These are phyloP conservation scores for Microtus richardsoni DNA, from an alignment of 2,113 vertebrate genomes.

Conservation along the genomic window DNA sequence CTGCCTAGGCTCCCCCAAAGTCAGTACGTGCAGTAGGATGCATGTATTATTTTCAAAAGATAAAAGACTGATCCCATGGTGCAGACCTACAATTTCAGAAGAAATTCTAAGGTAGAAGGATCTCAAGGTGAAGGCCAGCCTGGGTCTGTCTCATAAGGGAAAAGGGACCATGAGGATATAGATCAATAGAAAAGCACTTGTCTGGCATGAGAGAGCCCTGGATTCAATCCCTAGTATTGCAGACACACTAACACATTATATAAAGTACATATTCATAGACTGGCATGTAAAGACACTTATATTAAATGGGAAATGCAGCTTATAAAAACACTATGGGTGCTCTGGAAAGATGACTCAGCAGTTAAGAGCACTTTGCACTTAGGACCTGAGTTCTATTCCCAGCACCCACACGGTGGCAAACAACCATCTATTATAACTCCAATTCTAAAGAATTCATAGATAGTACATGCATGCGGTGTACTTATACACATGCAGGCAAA, in stretches of 20 bases:
- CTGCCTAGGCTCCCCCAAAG: too few relatives aligned
- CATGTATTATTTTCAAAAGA: slow-evolving; percentile 45
- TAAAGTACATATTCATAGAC: background rate
- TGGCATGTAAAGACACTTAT: background rate
- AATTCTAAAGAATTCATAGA: too few relatives aligned
- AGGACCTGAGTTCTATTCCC: too few relatives aligned
- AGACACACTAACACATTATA: background rate
- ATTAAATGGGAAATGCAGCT: background rate
- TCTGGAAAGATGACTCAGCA: too few relatives aligned
- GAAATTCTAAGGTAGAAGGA: background rate
- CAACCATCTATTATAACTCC: too few relatives aligned
- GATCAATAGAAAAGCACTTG: background rate
- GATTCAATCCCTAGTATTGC: background rate
- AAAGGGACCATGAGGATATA: background rate
- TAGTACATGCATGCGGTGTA: too few relatives aligned
- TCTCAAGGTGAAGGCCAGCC: background rate
- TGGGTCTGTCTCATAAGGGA: background rate
- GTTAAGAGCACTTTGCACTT: too few relatives aligned
- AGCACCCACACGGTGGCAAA: too few relatives aligned
- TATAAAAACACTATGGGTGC: background rate
- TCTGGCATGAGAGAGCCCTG: background rate
- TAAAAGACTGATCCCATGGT: background rate
- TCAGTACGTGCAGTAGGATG: too few relatives aligned
- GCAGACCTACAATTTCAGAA: background rate
- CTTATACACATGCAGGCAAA: too few relatives aligned